Base-by-base conservation (phyloP, 35 echinoderm and acorn worm species). In the Anneissia japonica region DNA sequence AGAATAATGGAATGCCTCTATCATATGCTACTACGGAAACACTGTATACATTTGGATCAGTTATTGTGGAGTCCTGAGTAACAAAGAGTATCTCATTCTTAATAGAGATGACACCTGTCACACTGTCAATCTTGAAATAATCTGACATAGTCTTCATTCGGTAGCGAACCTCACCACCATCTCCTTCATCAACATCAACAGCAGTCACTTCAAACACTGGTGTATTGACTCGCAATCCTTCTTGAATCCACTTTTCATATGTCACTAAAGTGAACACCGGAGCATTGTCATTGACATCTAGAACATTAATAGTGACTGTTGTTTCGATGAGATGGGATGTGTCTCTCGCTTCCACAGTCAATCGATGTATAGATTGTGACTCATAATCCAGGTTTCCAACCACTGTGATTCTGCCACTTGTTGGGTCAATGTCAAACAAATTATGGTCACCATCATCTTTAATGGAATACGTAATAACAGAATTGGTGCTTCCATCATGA, bases 211-310 rank as follows among this genome's bases (percentile, higher is more conserved):
- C 46, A 21, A 86, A 38, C 74, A 88, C 80, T 26, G 88, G 88
- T 0, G 96, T 81, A 56, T 90, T 86, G 31, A 37, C 85, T 36
- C 56, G 85, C 4, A 87, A 37, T 0, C 51, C 36, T 75, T 99
- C 96, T 11, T 89, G 83, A 38, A 87, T 85, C 29, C 73, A 87
- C 5, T 33, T 35, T 12, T 79, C 76, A 77, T 91, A 91, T 0
- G 37, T 46, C 16, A 78, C 26, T 46, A 38, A 13, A 26, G 36
- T 31, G 75, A 98, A 98, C 32, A 85, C 74, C 33, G 95, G 95
- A 6, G 88, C 81, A 75, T 94, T 91, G 79, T 98, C 95, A 89
- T 98, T 98, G 14, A 93, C 77, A 46, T 98, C 95, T 32, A 83
- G 35, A 35, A 98, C 79, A 26, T 80, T 82, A n/a, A 98, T 87